Evolutionary conservation across 37 sponge, comb jelly and placozoan genomes (phyloP).

Genomic region (Oopsacas minuta): DNA sequence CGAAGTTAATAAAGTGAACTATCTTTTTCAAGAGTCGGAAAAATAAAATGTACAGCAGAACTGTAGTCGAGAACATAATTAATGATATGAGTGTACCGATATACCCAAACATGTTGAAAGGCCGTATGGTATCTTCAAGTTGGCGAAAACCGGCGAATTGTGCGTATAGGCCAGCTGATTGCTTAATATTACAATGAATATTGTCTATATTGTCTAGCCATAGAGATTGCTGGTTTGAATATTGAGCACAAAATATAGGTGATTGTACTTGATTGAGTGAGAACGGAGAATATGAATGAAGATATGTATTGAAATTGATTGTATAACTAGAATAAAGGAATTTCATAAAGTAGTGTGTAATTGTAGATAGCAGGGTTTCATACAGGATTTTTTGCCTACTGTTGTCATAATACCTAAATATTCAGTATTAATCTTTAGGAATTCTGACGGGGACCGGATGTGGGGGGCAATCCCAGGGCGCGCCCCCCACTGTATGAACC

Average conservation of each 20-base stretch:
- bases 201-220: neutral
- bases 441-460: no score
- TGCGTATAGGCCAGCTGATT: neutral
- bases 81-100: neutral
- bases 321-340: neutral
- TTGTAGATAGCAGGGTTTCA: no score
- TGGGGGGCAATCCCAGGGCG: no score
- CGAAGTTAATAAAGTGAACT: neutral
- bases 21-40: neutral
- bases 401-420: no score
- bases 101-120: neutral
- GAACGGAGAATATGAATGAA: neutral
- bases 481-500: no score
- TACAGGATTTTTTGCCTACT: no score
- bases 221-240: neutral
- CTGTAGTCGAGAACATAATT: neutral
- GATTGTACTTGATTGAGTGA: neutral
- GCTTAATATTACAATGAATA: neutral
- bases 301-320: neutral
- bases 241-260: slow-evolving; percentile 9
- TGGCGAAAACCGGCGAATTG: neutral
- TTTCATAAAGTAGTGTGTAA: no score
- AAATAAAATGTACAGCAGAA: neutral
- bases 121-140: neutral
- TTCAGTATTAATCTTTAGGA: no score